phyloP scores from a whole-genome alignment of 2,888 invertebrate species.

The Matsumyia berberina region DNA sequence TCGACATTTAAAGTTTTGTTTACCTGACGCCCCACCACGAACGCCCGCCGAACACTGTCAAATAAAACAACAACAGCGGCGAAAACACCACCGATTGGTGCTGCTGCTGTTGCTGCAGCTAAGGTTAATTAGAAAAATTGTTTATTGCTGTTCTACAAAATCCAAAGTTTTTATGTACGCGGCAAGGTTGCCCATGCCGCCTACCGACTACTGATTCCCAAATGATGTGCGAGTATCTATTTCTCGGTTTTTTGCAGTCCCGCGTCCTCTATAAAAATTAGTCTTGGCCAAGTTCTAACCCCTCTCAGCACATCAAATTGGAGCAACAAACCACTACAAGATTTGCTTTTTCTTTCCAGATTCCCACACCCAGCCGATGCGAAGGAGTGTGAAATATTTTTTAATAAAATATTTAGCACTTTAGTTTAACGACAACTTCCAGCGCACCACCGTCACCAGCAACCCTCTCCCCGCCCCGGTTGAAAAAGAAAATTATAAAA shows the following conservation, averaged over 20 bases:
- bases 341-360: constrained; percentile 42
- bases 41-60: background rate
- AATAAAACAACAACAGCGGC: constrained; percentile 12
- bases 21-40: constrained; percentile 18
- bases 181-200: constrained; percentile 22
- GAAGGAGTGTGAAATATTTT: constrained; percentile 68
- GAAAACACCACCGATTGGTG: constrained; percentile 25
- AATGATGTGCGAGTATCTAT: constrained; percentile 38
- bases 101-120: constrained; percentile 33
- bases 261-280: background rate
- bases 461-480: constrained; percentile 1
- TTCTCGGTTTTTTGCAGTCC: constrained; percentile 15
- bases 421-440: constrained; percentile 42
- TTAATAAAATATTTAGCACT: constrained; percentile 62
- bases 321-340: background rate
- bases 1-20: constrained; percentile 41
- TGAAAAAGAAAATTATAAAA: background rate
- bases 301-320: background rate
- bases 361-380: constrained; percentile 54
- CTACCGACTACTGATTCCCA: constrained; percentile 18
- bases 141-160: constrained; percentile 62
- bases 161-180: constrained; percentile 26
- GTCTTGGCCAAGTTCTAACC: background rate
- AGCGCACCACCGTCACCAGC: constrained; percentile 7
- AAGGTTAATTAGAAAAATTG: constrained; percentile 68